Base-by-base conservation (phyloP, 37 sponge, comb jelly and placozoan species). In the Beroe ovata region DNA sequence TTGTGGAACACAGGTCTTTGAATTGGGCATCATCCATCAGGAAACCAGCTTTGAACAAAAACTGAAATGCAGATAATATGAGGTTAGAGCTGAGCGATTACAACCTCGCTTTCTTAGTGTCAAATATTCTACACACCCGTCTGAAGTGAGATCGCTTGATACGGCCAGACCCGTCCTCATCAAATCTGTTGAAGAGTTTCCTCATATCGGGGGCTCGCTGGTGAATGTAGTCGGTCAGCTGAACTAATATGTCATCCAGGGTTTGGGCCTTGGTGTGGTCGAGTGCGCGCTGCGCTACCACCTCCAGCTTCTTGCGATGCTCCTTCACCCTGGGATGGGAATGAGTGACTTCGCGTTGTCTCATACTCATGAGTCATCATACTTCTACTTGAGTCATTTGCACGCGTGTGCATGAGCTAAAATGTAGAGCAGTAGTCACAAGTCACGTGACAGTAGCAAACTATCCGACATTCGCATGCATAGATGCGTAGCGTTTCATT, bases 21-120 rank as follows among this genome's bases (percentile, higher is more conserved):
- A 77, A 77, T 19, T 77, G 84, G 40, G 4, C 28, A 16, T 77
- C 84, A 19, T 77, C 84, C 84, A 77, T 77, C 22, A 77, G n/a
- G 29, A 77, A 77, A 38, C 84, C 84, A 42, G 84, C 84, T 42
- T 77, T 77, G 26, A n/a, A 39, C 84, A 77, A 39, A 16, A 77
- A 77, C 84, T 77, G 84, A 21, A 30, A 71, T 20, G 34, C 11
- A 19, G 11, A 58, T 58, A 11, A 58, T 11, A 18, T 58, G 16
- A 58, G 16, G 18, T 11, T 58, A 58, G 59, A 18, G 18, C 18
- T 58, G 11, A 18, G 59, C 18, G 59, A 58, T 58, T 18, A 58
- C 11, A 58, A n/a, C n/a, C n/a, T n/a, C n/a, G n/a, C n/a, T n/a
- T n/a, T n/a, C n/a, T n/a, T n/a, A n/a, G n/a, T n/a, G n/a, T n/a